Conservation (phyloP, 2,797 vertebrate genomes). For the Spheniscus humboldti region DNA sequence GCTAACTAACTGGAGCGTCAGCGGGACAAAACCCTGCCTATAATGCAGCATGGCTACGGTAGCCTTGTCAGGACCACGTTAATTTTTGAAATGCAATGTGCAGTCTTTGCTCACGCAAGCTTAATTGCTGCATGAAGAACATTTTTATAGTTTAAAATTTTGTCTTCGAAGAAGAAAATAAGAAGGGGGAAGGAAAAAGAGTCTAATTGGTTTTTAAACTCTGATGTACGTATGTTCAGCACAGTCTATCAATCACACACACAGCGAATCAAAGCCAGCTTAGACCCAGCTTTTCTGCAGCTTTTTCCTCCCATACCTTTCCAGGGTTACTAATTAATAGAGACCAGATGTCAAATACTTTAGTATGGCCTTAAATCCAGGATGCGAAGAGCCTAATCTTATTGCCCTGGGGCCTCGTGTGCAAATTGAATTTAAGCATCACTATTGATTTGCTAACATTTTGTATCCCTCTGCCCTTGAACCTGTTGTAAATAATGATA, state of each 20-base stretch:
- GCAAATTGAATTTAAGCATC: not conserved
- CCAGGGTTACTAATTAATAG: not conserved
- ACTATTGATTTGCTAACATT: not conserved
- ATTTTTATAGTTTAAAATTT: not conserved
- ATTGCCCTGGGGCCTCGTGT: not conserved
- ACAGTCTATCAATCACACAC: not conserved
- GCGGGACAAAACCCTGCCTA: not conserved
- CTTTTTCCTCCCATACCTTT: not conserved
- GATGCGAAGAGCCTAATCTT: not conserved
- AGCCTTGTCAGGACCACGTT: not conserved
- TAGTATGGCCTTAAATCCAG: not conserved
- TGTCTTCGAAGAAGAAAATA: not conserved
- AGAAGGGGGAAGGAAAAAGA: not conserved
- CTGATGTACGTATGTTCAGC: not conserved
- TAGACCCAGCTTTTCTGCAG: not conserved
- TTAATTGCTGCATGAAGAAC: not conserved
- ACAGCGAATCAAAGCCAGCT: not conserved
- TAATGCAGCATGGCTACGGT: not conserved
- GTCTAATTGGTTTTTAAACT: not conserved
- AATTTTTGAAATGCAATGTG: not conserved
- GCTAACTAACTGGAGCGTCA: not conserved
- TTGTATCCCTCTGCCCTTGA: not conserved
- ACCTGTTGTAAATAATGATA: not conserved
- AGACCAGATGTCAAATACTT: constrained; percentile 8
- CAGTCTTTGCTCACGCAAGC: not conserved